Conservation (phyloP, 2,888 invertebrate genomes). For the Calephelis perditalis region DNA sequence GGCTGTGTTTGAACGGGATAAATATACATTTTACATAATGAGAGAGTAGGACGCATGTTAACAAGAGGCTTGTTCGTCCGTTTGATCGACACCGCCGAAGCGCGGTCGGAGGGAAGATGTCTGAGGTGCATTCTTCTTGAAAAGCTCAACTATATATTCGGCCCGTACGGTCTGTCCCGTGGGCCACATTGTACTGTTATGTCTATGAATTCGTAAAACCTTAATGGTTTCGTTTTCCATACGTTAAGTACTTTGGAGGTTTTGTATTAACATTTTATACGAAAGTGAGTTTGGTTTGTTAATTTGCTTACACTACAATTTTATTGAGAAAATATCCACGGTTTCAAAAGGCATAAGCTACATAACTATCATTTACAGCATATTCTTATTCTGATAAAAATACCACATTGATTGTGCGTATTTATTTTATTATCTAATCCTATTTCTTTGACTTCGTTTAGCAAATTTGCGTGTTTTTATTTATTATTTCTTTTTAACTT, state of each 20-base stretch:
- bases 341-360: too few relatives aligned
- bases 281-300: too few relatives aligned
- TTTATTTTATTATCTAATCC: too few relatives aligned
- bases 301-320: too few relatives aligned
- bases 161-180: conserved; percentile 44
- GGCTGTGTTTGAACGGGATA: conserved; percentile 54
- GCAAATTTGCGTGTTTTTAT: too few relatives aligned
- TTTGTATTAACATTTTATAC: conserved; percentile 19
- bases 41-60: conserved; percentile 60
- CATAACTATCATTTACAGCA: too few relatives aligned
- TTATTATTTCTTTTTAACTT: too few relatives aligned
- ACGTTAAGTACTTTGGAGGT: conserved; percentile 9
- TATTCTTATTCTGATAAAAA: too few relatives aligned
- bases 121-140: conserved; percentile 75
- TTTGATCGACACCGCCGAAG: conserved; percentile 76
- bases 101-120: conserved; percentile 68
- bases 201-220: conserved; percentile 32
- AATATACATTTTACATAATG: conserved; percentile 41
- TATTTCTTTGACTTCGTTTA: too few relatives aligned
- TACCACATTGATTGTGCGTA: too few relatives aligned
- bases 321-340: too few relatives aligned
- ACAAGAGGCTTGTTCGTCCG: conserved; percentile 76
- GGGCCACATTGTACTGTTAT: conserved; percentile 56
- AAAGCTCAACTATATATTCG: conserved; percentile 76
- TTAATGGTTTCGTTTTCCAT: conserved; percentile 14